Percentiles rank a stretch among this genome's conserved stretches.
Conservation (phyloP, 2,888 invertebrate genomes). For the Nemoura dubitans region DNA sequence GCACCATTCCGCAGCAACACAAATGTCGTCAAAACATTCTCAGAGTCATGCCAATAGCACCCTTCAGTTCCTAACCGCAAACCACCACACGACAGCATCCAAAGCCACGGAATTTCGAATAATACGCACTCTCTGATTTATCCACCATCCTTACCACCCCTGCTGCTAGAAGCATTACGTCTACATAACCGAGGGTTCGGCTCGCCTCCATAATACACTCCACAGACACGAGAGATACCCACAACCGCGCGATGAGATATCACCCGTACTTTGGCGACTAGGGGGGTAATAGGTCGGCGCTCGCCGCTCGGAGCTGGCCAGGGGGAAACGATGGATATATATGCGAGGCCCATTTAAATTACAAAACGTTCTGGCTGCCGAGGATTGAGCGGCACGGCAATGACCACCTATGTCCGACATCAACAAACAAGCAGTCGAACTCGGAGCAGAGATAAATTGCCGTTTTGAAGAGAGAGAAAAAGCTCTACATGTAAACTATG, state of each 20-base stretch:
- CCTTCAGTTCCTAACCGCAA: no score
- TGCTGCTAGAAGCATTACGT: conserved; percentile 27
- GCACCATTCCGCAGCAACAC: no score
- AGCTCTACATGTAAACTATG: background rate
- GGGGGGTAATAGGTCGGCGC: background rate
- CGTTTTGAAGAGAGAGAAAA: background rate
- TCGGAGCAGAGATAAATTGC: background rate
- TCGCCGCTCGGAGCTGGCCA: no score
- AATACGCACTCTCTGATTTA: background rate
- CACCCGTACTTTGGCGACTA: background rate
- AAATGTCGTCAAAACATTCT: no score
- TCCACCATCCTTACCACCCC: background rate
- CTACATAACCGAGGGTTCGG: background rate
- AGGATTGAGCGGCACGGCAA: background rate
- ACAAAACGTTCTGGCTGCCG: conserved; percentile 45
- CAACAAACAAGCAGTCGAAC: background rate
- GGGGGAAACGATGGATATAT: background rate
- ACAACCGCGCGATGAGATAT: conserved; percentile 13
- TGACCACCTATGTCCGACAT: conserved; percentile 1
- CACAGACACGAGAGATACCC: background rate
- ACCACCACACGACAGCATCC: no score
- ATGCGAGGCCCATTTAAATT: conserved; percentile 43
- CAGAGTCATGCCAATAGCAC: no score
- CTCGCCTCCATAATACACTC: no score
- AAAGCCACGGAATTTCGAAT: background rate